phyloP scores from a whole-genome alignment of 2,888 invertebrate genomes.

The Listrodromus nycthemerus region DNA sequence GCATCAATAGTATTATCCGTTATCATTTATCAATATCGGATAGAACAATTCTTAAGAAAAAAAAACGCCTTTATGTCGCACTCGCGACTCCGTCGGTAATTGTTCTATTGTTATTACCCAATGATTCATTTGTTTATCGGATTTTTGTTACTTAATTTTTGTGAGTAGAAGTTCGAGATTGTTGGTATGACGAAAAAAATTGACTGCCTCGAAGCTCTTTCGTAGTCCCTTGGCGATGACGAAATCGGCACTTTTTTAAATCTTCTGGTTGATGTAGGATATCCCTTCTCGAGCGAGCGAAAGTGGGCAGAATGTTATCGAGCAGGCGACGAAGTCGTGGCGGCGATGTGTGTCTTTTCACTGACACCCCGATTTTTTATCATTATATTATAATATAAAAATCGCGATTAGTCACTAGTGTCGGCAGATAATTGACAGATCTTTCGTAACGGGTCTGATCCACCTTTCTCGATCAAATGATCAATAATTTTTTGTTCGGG shows the following conservation, averaged over 20 bases:
- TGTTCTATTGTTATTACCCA: not conserved
- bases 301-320: constrained; percentile 57
- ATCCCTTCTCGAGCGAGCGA: constrained; percentile 1
- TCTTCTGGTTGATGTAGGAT: not conserved
- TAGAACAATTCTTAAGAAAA: not conserved
- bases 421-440: constrained; percentile 19
- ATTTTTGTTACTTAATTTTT: not conserved
- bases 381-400: constrained; percentile 33
- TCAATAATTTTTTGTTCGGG: constrained; percentile 42
- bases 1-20: not conserved
- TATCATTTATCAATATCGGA: not conserved
- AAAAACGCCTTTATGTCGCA: not conserved
- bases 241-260: not conserved
- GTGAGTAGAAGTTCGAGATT: not conserved
- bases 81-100: not conserved
- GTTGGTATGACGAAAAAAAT: not conserved
- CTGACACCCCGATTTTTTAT: constrained; percentile 52
- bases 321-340: constrained; percentile 48
- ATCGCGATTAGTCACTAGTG: constrained; percentile 65
- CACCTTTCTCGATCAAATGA: constrained; percentile 38
- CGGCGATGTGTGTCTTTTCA: constrained; percentile 52
- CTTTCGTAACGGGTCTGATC: not conserved
- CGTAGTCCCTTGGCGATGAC: not conserved
- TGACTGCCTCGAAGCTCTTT: not conserved
- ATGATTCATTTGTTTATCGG: not conserved